Evolutionary conservation across 1,140 invertebrate species (phyloP).

Genomic region (Drosophila sulfurigaster): DNA sequence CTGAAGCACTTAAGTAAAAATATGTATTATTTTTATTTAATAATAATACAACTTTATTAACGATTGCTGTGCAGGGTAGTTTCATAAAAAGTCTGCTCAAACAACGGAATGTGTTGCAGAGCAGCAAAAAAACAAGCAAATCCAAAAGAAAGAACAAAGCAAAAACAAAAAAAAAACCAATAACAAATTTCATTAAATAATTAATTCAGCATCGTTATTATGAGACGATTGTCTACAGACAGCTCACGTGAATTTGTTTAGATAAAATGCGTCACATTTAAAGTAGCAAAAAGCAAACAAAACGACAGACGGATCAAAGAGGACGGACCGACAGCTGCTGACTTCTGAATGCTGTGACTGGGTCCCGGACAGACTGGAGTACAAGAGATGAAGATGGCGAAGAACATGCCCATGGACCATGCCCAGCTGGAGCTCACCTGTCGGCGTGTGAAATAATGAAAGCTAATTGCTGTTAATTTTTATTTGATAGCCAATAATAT

Average conservation of each 20-base stretch:
- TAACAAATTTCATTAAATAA: conserved; percentile 51
- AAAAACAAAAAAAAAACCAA: conserved; percentile 18
- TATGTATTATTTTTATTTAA: no score
- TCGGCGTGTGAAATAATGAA: conserved; percentile 47
- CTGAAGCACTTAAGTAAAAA: no score
- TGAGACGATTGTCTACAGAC: conserved; percentile 32
- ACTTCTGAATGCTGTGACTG: background rate
- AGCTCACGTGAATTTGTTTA: conserved; percentile 59
- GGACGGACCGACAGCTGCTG: conserved; percentile 24
- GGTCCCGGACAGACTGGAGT: background rate
- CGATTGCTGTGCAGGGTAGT: conserved; percentile 3
- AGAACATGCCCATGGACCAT: conserved; percentile 6
- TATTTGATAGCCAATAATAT: conserved; percentile 27
- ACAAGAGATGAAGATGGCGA: no score
- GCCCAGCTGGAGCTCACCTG: conserved; percentile 8
- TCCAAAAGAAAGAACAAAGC: conserved; percentile 1
- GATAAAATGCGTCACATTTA: conserved; percentile 49
- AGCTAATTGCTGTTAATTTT: conserved; percentile 77
- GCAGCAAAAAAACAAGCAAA: conserved; percentile 2
- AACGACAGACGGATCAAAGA: conserved; percentile 30
- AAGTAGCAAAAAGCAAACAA: conserved; percentile 8
- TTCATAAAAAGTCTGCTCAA: background rate
- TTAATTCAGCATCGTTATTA: conserved; percentile 50
- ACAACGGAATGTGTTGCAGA: conserved; percentile 17
- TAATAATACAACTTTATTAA: no score